These are phyloP conservation scores for Unio pictorum DNA, from an alignment of 2,888 invertebrate genomes.

Conservation along the genomic window DNA sequence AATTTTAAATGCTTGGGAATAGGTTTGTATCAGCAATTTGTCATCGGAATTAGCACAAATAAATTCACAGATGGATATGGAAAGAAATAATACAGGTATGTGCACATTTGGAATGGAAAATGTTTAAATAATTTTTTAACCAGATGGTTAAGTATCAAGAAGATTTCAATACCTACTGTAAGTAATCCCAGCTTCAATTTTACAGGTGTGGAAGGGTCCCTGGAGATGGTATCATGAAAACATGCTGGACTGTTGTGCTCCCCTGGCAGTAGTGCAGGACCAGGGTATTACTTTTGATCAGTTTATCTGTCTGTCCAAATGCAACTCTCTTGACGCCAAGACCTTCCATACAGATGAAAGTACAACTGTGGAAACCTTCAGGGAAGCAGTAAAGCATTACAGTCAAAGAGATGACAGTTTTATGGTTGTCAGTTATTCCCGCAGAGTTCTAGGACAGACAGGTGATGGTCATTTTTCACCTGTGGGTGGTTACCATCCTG, in stretches of 20 bases:
- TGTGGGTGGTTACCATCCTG: constrained; percentile 69
- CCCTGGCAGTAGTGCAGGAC: constrained; percentile 53
- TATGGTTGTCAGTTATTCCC: constrained; percentile 66
- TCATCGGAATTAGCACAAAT: too few relatives aligned
- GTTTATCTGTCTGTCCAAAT: constrained; percentile 69
- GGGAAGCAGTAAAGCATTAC: constrained; percentile 33
- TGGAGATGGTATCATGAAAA: constrained; percentile 73
- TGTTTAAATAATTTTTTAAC: too few relatives aligned
- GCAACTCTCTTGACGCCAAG: constrained; percentile 64
- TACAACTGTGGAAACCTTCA: constrained; percentile 29
- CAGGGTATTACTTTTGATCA: constrained; percentile 68
- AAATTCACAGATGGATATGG: too few relatives aligned
- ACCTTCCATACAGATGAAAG: constrained; percentile 23
- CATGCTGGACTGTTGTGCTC: constrained; percentile 72
- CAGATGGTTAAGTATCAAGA: too few relatives aligned
- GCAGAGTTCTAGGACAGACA: constrained; percentile 66
- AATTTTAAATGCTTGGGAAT: too few relatives aligned
- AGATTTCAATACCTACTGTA: too few relatives aligned
- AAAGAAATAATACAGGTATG: too few relatives aligned
- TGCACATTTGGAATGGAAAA: too few relatives aligned
- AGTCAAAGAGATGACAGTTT: constrained; percentile 52
- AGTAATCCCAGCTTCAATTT: too few relatives aligned
- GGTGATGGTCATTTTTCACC: constrained; percentile 70
- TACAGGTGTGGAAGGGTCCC: constrained; percentile 41
- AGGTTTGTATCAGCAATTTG: too few relatives aligned